These are phyloP conservation scores for Sarcophilus harrisii DNA, from an alignment of 2,797 vertebrate genomes.

Conservation along the genomic window DNA sequence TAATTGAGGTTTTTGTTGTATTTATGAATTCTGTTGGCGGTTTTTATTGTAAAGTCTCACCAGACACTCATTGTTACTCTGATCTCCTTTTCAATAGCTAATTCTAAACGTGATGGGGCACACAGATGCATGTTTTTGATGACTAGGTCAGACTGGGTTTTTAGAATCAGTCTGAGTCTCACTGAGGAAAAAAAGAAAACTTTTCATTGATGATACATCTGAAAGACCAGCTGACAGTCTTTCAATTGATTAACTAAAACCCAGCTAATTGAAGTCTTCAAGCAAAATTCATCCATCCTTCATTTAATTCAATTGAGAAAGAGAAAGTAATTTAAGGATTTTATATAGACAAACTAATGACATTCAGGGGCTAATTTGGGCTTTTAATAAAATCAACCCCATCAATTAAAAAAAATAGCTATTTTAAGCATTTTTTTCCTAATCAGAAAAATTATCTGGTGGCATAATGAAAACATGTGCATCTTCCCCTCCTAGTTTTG, in stretches of 20 bases:
- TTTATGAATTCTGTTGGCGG: constrained; percentile 18
- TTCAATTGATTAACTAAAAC: neutral
- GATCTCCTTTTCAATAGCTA: constrained; percentile 70
- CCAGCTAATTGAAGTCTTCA: neutral
- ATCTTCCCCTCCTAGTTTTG: constrained; percentile 77
- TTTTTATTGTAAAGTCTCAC: constrained; percentile 16
- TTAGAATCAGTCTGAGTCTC: constrained; percentile 54
- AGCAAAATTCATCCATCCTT: neutral
- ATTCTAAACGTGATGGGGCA: neutral
- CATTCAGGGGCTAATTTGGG: neutral
- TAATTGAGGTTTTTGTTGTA: constrained; percentile 20
- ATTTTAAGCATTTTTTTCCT: too few species aligned
- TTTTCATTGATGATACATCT: constrained; percentile 54
- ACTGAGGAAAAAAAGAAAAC: constrained; percentile 55
- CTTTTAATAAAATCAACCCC: neutral
- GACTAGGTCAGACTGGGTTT: constrained; percentile 72
- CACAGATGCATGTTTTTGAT: constrained; percentile 36
- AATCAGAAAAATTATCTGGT: too few species aligned
- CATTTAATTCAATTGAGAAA: neutral
- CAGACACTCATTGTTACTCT: constrained; percentile 52
- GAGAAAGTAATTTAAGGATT: neutral
- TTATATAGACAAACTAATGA: neutral
- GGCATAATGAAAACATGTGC: constrained; percentile 80
- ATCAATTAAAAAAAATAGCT: neutral
- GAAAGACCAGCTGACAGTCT: constrained; percentile 70